phyloP scores from a whole-genome alignment of 1,140 invertebrate genomes.

The Orchesella cincta region DNA sequence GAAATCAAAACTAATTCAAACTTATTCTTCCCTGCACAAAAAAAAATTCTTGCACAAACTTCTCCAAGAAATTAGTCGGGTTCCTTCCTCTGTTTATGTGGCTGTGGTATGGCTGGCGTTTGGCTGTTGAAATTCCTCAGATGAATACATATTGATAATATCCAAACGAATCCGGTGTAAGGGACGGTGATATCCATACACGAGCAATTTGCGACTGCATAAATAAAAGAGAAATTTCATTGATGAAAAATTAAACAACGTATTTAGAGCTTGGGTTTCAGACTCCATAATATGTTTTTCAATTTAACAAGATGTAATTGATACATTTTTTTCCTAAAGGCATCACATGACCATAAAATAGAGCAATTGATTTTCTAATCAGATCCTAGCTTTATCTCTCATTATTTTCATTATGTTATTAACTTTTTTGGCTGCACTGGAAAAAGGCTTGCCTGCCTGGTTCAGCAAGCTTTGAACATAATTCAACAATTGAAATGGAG shows the following conservation, averaged over 20 bases:
- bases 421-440: not conserved
- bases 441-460: not conserved
- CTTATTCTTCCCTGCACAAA: no score
- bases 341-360: slow-evolving; percentile 7
- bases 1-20: no score
- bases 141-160: no score
- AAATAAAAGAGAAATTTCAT: not conserved
- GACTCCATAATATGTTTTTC: not conserved
- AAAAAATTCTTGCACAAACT: no score
- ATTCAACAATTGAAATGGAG: slow-evolving; percentile 22
- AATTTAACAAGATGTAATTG: not conserved
- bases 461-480: slow-evolving; percentile 5
- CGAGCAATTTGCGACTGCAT: no score
- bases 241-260: not conserved
- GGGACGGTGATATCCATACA: no score
- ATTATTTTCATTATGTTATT: not conserved
- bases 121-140: no score
- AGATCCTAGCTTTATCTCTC: slow-evolving; percentile 21
- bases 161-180: no score
- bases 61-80: no score
- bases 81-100: no score
- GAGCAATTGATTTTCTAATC: slow-evolving; percentile 29
- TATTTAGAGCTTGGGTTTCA: not conserved
- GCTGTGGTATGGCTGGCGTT: no score
- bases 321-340: slow-evolving; percentile 20